Evolutionary conservation across 2,888 invertebrate species (phyloP).

Genomic region (Ceratothoa steindachneri): DNA sequence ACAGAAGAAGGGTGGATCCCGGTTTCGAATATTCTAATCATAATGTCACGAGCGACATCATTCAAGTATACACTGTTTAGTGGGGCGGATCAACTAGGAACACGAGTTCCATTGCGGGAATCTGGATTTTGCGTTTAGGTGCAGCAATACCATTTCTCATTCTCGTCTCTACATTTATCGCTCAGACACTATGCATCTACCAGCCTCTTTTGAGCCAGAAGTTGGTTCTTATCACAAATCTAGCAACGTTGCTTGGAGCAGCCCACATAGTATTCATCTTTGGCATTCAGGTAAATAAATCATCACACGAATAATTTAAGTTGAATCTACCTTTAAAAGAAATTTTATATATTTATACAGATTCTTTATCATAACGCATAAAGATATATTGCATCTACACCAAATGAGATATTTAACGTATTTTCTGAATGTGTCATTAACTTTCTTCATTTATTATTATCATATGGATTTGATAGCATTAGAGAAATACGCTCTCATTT

Average conservation of each 20-base stretch:
- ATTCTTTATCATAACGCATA: too few relatives aligned
- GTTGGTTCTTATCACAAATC: not conserved
- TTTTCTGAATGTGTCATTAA: too few relatives aligned
- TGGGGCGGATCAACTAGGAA: not conserved
- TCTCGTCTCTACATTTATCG: not conserved
- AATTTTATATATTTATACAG: too few relatives aligned
- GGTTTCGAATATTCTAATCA: not conserved
- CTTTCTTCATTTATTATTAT: too few relatives aligned
- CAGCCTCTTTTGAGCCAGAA: not conserved
- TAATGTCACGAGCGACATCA: not conserved
- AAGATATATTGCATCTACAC: too few relatives aligned
- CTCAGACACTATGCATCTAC: not conserved
- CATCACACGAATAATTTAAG: too few relatives aligned
- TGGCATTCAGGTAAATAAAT: not conserved
- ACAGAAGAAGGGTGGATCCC: not conserved
- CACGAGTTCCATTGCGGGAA: not conserved
- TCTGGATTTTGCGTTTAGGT: not conserved
- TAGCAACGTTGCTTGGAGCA: not conserved
- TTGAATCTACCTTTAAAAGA: too few relatives aligned
- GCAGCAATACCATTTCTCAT: not conserved
- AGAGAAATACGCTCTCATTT: too few relatives aligned
- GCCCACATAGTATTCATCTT: not conserved
- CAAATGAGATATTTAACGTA: too few relatives aligned
- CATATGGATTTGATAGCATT: too few relatives aligned
- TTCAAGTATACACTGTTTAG: not conserved